phyloP scores from a whole-genome alignment of 2,113 vertebrate genomes.

The Apistogramma diplotaenia region DNA sequence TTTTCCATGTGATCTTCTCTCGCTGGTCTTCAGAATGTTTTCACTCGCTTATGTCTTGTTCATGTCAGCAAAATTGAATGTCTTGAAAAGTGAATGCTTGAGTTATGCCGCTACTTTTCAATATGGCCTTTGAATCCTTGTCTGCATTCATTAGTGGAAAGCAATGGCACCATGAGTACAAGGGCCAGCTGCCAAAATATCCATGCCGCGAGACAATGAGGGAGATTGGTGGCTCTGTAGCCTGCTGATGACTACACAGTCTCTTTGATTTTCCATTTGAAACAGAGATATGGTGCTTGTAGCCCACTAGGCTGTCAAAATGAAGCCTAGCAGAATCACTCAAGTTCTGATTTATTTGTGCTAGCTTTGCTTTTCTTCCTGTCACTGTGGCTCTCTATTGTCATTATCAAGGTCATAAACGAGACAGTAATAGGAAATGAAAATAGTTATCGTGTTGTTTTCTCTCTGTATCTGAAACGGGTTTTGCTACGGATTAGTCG shows the following conservation, averaged over 20 bases:
- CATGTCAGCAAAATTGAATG: slow-evolving; percentile 8
- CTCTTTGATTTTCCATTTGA: slow-evolving; percentile 61
- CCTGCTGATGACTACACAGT: slow-evolving; percentile 56
- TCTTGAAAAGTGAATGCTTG: slow-evolving; percentile 19
- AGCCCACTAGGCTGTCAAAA: slow-evolving; percentile 48
- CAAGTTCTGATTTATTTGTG: slow-evolving; percentile 31
- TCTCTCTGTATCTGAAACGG: neutral
- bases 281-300: slow-evolving; percentile 50
- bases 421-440: slow-evolving; percentile 15
- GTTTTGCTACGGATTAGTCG: slow-evolving; percentile 17
- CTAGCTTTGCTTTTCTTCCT: slow-evolving; percentile 41
- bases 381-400: slow-evolving; percentile 21
- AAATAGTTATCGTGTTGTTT: slow-evolving; percentile 18
- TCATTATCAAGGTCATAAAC: slow-evolving; percentile 40
- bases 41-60: neutral
- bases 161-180: slow-evolving; percentile 34
- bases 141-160: slow-evolving; percentile 60
- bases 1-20: neutral
- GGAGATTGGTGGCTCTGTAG: slow-evolving; percentile 30
- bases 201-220: slow-evolving; percentile 47
- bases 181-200: slow-evolving; percentile 57
- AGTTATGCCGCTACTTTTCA: slow-evolving; percentile 33
- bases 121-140: slow-evolving; percentile 55
- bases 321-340: slow-evolving; percentile 39
- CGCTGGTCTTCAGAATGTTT: neutral